Percentiles rank a stretch among this genome's conserved stretches.
Evolutionary conservation across 2,797 vertebrate genomes (phyloP).

Genomic region (Pampus argenteus): DNA sequence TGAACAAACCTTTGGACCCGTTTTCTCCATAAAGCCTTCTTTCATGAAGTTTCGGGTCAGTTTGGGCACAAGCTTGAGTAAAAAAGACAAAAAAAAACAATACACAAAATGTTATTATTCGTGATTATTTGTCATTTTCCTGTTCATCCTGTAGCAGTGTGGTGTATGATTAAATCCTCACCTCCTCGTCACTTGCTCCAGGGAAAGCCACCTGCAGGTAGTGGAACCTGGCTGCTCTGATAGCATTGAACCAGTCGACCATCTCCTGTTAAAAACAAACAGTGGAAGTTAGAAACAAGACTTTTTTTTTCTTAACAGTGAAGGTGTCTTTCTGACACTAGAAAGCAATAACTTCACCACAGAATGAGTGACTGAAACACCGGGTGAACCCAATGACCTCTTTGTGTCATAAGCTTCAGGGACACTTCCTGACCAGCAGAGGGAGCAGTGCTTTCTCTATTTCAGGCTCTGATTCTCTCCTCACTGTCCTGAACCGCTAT

Average conservation of each 20-base stretch:
- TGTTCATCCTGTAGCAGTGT: background rate
- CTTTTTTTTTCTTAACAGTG: background rate
- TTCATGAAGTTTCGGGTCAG: conserved; percentile 98
- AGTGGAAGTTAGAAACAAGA: background rate
- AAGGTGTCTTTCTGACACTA: background rate
- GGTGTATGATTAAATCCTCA: conserved; percentile 75
- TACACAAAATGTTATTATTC: background rate
- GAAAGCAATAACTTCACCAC: conserved; percentile 28
- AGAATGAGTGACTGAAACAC: conserved; percentile 29
- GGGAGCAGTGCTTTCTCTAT: conserved; percentile 39
- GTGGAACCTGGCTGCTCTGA: conserved; percentile 97
- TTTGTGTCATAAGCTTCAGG: background rate
- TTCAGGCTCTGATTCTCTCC: background rate
- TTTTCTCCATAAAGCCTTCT: conserved; percentile 99
- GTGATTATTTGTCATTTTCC: background rate
- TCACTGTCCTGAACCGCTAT: background rate
- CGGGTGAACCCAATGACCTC: conserved; percentile 65
- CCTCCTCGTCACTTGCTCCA: conserved; percentile 91
- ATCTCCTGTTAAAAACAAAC: conserved; percentile 86
- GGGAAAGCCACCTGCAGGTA: conserved; percentile 98
- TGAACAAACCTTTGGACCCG: conserved; percentile 92
- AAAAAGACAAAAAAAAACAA: background rate
- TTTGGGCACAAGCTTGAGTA: conserved; percentile 93
- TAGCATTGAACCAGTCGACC: conserved; percentile 97
- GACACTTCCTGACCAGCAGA: conserved; percentile 58